Percentiles rank a stretch among this genome's conserved stretches.
phyloP scores from a whole-genome alignment of 1,140 invertebrate species.

The Wiebesia pumilae region DNA sequence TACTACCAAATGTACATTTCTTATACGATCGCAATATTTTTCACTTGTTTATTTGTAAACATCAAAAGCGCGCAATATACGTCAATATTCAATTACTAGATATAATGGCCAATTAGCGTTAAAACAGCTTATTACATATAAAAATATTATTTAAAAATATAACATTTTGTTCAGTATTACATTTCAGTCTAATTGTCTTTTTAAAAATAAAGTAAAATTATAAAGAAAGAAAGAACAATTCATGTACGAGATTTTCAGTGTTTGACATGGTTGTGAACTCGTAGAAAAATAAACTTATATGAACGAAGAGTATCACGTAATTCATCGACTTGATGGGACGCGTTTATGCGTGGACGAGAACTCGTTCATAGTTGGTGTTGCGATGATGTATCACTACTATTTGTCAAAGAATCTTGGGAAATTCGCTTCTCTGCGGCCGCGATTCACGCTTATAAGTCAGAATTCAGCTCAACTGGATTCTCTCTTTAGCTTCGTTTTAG shows the following conservation, averaged over 20 bases:
- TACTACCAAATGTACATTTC: too few species aligned
- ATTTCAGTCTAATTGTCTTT: too few species aligned
- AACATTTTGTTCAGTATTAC: too few species aligned
- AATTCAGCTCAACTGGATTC: not conserved
- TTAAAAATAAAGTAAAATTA: not conserved
- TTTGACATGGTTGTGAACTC: not conserved
- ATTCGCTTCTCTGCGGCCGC: not conserved
- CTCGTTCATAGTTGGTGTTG: constrained; percentile 3
- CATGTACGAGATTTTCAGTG: not conserved
- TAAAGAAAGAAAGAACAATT: not conserved
- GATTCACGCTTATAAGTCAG: not conserved
- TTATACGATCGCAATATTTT: too few species aligned
- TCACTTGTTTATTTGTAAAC: too few species aligned
- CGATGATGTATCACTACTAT: constrained; percentile 22
- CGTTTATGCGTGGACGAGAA: constrained; percentile 24
- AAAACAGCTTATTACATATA: too few species aligned
- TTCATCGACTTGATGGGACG: constrained; percentile 30
- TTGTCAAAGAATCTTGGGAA: constrained; percentile 23
- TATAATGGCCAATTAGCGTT: too few species aligned
- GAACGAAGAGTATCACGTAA: constrained; percentile 10
- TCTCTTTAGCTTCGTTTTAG: constrained; percentile 7
- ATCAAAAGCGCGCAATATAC: too few species aligned
- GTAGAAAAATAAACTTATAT: not conserved
- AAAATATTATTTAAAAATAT: too few species aligned
- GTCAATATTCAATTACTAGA: too few species aligned